Evolutionary conservation across 2,888 invertebrate species (phyloP), one percentile per base, ranked within the genome.

Genomic region (Ectemnius cavifrons): DNA sequence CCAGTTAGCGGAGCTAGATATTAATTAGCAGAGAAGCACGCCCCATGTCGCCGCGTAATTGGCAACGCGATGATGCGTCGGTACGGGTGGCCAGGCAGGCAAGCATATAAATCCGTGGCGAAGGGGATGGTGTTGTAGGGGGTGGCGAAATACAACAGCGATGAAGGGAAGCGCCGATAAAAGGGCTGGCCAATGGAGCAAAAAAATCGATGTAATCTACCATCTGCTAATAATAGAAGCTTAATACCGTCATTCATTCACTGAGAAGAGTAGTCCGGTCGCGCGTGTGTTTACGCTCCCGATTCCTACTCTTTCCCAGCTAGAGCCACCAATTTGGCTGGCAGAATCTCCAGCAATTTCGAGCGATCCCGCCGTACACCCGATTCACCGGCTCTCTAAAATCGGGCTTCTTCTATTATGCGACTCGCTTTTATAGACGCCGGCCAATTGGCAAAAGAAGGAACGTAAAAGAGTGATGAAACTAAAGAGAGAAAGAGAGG

Each of bases 161-260:
- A 58, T 73, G 78, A 78, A 77, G 77, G 77, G 71, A 37, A 11
- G 63, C 61, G 70, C 69, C 67, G 66, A 73, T 58, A 70, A 76
- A 62, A 71, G 69, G 74, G 62, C 63, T 23, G 23, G 23, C 46
- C 64, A 59, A 46, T 71, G 77, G 78, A 75, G 66, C 67, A 80
- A 86, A 89, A 65, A 61, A 63, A 89, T 89, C 90, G 89, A 89
- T 89, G 87, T 87, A 89, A 89, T 89, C 88, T 88, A 84, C 86
- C 88, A 88, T 89, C 89, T 88, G 88, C 89, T 90, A 89, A 89
- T 89, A 90, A 90, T 86, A 87, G 88, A 86, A 86, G 88, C 85
- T 88, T 86, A 87, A 86, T 83, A 82, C 85, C 81, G 81, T 83
- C 85, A 86, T 87, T 87, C 84, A 87, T 86, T 82, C 82, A 69